Evolutionary conservation across 2,797 vertebrate species (phyloP).

Genomic region (Spinus olivaceus): DNA sequence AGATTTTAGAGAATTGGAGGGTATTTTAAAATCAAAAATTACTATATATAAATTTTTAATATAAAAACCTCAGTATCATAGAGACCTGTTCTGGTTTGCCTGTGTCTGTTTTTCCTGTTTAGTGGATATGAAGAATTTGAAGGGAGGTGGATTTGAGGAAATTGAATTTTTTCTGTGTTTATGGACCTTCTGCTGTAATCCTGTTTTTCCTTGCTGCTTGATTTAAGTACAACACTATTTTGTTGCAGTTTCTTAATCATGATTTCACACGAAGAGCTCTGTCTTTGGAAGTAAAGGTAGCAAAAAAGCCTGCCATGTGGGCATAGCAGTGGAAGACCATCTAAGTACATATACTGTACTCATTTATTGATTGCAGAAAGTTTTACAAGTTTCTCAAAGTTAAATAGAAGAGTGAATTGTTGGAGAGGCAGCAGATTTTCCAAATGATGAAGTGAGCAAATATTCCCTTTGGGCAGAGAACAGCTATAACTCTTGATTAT

Average conservation of each 20-base stretch:
- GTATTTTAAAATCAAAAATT: neutral
- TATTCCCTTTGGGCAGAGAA: slow-evolving; percentile 64
- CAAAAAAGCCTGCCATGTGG: neutral
- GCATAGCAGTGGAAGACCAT: neutral
- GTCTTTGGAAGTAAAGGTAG: neutral
- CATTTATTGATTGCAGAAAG: neutral
- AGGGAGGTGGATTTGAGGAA: neutral
- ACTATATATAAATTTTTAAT: neutral
- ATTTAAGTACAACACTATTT: neutral
- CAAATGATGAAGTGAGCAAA: slow-evolving; percentile 71
- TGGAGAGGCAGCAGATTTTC: slow-evolving; percentile 68
- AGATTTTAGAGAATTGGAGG: neutral
- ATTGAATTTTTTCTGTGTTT: neutral
- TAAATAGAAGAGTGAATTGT: slow-evolving; percentile 65
- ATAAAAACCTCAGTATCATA: neutral
- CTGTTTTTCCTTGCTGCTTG: neutral
- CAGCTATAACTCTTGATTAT: slow-evolving; percentile 73
- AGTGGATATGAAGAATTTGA: neutral
- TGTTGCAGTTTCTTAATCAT: neutral
- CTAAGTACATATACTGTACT: neutral
- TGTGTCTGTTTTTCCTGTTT: neutral
- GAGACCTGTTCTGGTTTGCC: neutral
- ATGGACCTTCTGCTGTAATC: neutral
- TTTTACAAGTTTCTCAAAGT: slow-evolving; percentile 68
- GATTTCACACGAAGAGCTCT: neutral